Conservation (phyloP, 2,113 vertebrate species). For the Nesospiza acunhae region DNA sequence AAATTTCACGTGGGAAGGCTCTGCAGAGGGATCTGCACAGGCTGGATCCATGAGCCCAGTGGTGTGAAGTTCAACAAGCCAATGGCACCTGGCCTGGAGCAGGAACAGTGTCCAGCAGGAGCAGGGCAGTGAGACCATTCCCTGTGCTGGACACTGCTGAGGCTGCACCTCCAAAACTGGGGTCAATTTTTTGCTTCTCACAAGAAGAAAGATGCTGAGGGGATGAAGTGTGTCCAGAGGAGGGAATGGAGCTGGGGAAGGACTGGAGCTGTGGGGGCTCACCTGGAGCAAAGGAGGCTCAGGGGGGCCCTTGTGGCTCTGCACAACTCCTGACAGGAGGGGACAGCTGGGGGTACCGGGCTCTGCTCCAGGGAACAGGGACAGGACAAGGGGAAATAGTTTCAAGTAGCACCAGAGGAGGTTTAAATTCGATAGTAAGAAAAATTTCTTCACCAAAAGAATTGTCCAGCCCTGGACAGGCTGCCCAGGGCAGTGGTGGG, state of each 20-base stretch:
- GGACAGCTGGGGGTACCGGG: fast-evolving
- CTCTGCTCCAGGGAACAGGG: neutral
- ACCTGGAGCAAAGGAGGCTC: neutral
- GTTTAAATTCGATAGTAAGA: fast-evolving
- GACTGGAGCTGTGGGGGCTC: neutral
- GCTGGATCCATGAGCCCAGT: fast-evolving
- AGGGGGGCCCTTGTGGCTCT: fast-evolving
- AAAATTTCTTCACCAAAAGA: neutral
- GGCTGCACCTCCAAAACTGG: neutral
- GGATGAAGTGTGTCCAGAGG: neutral
- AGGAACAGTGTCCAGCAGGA: neutral
- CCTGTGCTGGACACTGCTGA: neutral
- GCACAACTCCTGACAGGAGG: neutral
- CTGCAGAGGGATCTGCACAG: neutral
- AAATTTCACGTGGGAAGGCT: fast-evolving
- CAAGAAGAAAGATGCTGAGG: too few species aligned
- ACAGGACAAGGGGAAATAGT: neutral
- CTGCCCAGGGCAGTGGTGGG: neutral
- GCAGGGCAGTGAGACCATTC: neutral
- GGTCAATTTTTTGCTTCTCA: neutral
- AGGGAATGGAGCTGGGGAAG: neutral
- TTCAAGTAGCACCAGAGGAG: neutral
- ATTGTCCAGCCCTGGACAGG: neutral
- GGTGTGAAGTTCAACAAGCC: neutral
- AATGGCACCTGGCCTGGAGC: neutral